Percentiles rank a stretch among this genome's conserved stretches.
phyloP scores from a whole-genome alignment of 2,797 vertebrate species.

The Moxostoma hubbsi region DNA sequence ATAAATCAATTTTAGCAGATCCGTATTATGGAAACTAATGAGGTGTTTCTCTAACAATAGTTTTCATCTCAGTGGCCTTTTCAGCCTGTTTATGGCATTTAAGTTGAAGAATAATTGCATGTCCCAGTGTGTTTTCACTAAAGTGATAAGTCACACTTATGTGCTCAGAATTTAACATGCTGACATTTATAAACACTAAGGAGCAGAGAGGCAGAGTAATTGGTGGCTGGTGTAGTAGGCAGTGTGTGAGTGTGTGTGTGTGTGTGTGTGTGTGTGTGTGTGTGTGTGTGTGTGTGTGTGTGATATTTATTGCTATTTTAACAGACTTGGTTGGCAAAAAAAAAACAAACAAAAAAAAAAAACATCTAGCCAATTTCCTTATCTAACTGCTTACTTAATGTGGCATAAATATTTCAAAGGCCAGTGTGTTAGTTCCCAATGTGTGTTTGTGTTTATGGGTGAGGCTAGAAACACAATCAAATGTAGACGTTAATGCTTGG shows the following conservation, averaged over 20 bases:
- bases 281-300: constrained; percentile 67
- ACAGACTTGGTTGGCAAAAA: constrained; percentile 76
- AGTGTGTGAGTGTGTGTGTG: constrained; percentile 63
- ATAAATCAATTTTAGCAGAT: constrained; percentile 21
- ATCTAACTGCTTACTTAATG: constrained; percentile 75
- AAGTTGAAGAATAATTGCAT: constrained; percentile 83
- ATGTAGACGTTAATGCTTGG: background rate
- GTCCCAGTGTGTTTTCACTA: constrained; percentile 80
- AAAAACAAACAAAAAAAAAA: constrained; percentile 63
- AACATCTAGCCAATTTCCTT: constrained; percentile 71
- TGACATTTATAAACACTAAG: constrained; percentile 76
- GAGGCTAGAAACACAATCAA: background rate
- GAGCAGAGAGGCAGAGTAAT: constrained; percentile 51
- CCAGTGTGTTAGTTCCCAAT: constrained; percentile 51
- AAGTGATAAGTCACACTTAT: constrained; percentile 79
- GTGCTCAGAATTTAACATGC: constrained; percentile 77
- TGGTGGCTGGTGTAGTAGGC: constrained; percentile 54
- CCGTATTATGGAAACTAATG: constrained; percentile 69
- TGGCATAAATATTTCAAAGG: constrained; percentile 77
- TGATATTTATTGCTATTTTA: constrained; percentile 65
- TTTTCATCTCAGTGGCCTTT: constrained; percentile 76
- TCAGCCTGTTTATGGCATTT: constrained; percentile 80
- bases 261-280: constrained; percentile 64
- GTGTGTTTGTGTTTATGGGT: background rate
- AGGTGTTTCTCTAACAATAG: constrained; percentile 75